These are phyloP conservation scores for Formica selysi DNA, from an alignment of 1,140 invertebrate species.

Conservation along the genomic window DNA sequence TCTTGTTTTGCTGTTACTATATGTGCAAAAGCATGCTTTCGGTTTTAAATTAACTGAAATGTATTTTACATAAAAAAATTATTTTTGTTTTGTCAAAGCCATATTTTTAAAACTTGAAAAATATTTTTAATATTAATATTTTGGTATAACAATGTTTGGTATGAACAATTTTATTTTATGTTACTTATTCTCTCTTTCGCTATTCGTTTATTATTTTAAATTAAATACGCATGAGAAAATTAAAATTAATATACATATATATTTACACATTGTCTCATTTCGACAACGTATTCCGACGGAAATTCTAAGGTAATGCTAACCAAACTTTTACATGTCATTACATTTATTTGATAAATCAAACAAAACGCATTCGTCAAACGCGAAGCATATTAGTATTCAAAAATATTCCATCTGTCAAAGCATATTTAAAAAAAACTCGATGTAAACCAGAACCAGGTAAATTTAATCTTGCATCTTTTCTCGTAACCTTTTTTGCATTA, in stretches of 20 bases:
- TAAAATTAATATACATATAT: conserved; percentile 47
- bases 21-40: background rate
- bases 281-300: background rate
- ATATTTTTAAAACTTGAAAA: background rate
- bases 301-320: conserved; percentile 13
- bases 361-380: conserved; percentile 25
- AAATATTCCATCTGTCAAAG: conserved; percentile 38
- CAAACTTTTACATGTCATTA: conserved; percentile 19
- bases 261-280: conserved; percentile 43
- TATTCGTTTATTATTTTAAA: conserved; percentile 18
- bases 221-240: conserved; percentile 6
- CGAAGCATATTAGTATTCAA: conserved; percentile 45
- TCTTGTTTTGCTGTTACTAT: background rate
- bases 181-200: background rate
- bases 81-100: background rate
- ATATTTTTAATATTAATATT: no score
- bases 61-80: background rate
- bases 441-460: conserved; percentile 27
- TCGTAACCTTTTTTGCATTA: background rate
- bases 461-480: conserved; percentile 36
- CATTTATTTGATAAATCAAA: conserved; percentile 51
- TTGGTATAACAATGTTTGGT: no score
- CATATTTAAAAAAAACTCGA: conserved; percentile 39
- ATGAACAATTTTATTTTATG: background rate
- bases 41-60: no score